Percentiles rank a stretch among this genome's conserved stretches.
Conservation (phyloP, 2,888 invertebrate species). For the Mythimna vitellina region DNA sequence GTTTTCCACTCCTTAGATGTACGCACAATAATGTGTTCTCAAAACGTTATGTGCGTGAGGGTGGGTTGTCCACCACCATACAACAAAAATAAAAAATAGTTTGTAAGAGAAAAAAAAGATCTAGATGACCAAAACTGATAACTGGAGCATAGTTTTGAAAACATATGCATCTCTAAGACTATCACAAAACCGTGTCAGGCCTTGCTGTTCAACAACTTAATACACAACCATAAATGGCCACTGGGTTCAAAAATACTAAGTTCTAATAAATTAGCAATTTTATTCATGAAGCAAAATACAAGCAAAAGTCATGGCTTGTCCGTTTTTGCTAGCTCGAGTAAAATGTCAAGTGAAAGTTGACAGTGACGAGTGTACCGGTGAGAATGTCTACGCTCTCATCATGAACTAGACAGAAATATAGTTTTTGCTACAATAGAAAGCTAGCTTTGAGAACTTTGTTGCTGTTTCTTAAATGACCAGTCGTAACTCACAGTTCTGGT, state of each 20-base stretch:
- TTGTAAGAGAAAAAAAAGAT: too few species aligned
- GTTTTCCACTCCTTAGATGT: too few species aligned
- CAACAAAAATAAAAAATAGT: too few species aligned
- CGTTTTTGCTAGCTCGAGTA: constrained; percentile 37
- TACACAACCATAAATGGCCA: neutral
- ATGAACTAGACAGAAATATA: constrained; percentile 30
- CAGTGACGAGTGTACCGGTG: constrained; percentile 64
- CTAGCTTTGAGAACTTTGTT: neutral
- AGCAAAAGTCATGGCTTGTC: constrained; percentile 5
- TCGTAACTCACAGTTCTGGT: neutral
- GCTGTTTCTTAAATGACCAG: neutral
- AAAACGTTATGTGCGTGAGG: too few species aligned
- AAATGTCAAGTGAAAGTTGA: constrained; percentile 64
- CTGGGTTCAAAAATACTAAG: neutral
- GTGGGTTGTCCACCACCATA: too few species aligned
- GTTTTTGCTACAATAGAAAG: constrained; percentile 43
- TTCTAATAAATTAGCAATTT: neutral
- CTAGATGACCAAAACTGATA: too few species aligned
- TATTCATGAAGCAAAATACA: constrained; percentile 2
- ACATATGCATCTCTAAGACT: too few species aligned
- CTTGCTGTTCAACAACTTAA: neutral
- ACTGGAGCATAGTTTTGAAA: too few species aligned
- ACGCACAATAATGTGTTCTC: too few species aligned
- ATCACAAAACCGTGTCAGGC: neutral
- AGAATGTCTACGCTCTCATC: constrained; percentile 62